phyloP scores from a whole-genome alignment of 2,113 vertebrate genomes.

The Ariopsis seemanni region DNA sequence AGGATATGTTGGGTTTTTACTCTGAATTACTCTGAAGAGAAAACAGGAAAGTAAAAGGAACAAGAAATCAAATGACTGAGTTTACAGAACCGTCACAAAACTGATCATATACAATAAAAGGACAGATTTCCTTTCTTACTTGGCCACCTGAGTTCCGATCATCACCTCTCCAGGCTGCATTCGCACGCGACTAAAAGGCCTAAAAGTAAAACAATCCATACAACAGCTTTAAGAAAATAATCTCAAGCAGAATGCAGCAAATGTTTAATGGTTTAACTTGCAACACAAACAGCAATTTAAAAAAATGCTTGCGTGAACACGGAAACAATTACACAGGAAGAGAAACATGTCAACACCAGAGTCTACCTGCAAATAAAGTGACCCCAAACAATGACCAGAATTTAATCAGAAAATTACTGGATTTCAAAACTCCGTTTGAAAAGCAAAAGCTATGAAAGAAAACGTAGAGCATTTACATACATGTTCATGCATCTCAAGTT shows the following conservation, averaged over 20 bases:
- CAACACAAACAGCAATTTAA: too few species aligned
- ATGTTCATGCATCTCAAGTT: not conserved
- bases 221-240: not conserved
- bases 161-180: slow-evolving; percentile 52
- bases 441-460: too few species aligned
- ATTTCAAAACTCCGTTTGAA: not conserved
- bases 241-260: not conserved
- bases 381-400: not conserved
- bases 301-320: not conserved
- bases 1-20: slow-evolving; percentile 72
- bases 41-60: slow-evolving; percentile 17
- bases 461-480: not conserved
- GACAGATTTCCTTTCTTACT: slow-evolving; percentile 32
- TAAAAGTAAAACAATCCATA: not conserved
- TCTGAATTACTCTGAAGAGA: slow-evolving; percentile 73
- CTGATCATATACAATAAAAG: not conserved
- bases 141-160: slow-evolving; percentile 54
- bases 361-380: not conserved
- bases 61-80: not conserved
- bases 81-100: not conserved
- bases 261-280: not conserved
- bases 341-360: not conserved
- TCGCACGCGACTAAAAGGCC: slow-evolving; percentile 37
- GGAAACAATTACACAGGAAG: not conserved
- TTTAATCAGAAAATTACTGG: not conserved